A percentile compares a stretch with the other conserved stretches of the same genome.
These are phyloP conservation scores for Samia ricini DNA, from an alignment of 1,140 invertebrate species.

Conservation along the genomic window DNA sequence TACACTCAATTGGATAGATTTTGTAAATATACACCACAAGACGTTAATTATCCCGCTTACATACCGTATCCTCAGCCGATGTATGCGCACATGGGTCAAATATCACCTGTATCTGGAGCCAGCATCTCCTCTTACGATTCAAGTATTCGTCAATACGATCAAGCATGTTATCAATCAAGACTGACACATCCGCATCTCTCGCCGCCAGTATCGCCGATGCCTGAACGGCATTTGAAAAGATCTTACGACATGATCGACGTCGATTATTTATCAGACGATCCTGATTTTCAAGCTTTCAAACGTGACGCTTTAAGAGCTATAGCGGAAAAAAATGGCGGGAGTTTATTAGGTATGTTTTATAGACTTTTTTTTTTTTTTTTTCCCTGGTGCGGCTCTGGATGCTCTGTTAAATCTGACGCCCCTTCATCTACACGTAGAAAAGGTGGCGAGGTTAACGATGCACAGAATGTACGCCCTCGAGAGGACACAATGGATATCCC, in stretches of 20 bases:
- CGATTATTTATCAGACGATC: slow-evolving; percentile 59
- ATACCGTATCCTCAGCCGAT: slow-evolving; percentile 20
- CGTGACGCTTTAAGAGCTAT: slow-evolving; percentile 82
- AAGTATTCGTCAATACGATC: slow-evolving; percentile 4
- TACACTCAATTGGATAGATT: background rate
- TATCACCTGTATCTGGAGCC: slow-evolving; percentile 32
- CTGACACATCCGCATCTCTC: slow-evolving; percentile 18
- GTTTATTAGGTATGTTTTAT: slow-evolving; percentile 37
- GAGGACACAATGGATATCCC: too few species aligned
- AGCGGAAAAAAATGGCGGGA: slow-evolving; percentile 78
- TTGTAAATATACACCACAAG: background rate
- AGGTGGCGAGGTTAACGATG: too few species aligned
- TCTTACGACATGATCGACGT: slow-evolving; percentile 30
- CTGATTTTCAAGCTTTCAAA: slow-evolving; percentile 83
- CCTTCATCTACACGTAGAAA: too few species aligned
- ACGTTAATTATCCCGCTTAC: slow-evolving; percentile 1
- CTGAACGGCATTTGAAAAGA: slow-evolving; percentile 13
- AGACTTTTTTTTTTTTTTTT: background rate
- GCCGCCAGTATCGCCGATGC: slow-evolving; percentile 31
- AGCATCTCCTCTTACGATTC: slow-evolving; percentile 23
- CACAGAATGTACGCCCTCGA: too few species aligned
- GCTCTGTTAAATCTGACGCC: too few species aligned
- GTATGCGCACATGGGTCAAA: slow-evolving; percentile 27
- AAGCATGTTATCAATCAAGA: background rate
- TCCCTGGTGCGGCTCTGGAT: too few species aligned